Evolutionary conservation across 2,113 vertebrate species (phyloP).

Genomic region (Pogonocichla stellata): DNA sequence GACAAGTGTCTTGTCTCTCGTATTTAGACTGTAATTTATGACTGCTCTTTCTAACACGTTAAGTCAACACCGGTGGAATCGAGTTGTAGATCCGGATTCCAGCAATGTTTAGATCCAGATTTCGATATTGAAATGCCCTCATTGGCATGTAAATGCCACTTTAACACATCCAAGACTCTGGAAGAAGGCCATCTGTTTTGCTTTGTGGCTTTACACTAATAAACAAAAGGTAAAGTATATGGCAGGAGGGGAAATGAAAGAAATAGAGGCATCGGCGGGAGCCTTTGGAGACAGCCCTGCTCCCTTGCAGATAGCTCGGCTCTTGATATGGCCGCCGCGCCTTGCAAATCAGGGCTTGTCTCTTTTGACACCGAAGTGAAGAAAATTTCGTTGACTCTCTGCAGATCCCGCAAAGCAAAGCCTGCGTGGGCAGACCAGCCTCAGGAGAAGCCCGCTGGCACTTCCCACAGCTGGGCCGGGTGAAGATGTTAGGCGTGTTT

Average conservation of each 20-base stretch:
- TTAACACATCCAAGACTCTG: conserved; percentile 78
- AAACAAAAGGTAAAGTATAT: conserved; percentile 80
- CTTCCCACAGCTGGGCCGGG: neutral
- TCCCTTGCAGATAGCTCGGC: conserved; percentile 14
- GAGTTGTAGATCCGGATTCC: conserved; percentile 63
- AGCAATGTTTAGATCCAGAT: conserved; percentile 52
- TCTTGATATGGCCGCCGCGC: conserved; percentile 76
- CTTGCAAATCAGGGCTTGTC: conserved; percentile 45
- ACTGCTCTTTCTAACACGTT: conserved; percentile 15
- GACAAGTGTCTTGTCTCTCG: conserved; percentile 13
- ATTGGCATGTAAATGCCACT: conserved; percentile 77
- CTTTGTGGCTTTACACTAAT: conserved; percentile 76
- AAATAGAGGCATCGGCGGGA: conserved; percentile 49
- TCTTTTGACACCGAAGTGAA: conserved; percentile 57
- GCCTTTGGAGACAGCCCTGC: conserved; percentile 52
- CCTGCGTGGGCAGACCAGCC: neutral
- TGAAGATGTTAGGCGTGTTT: neutral
- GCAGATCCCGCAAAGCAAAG: neutral
- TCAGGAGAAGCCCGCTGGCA: neutral
- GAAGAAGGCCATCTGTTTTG: conserved; percentile 79
- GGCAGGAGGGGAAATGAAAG: conserved; percentile 69
- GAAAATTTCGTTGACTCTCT: conserved; percentile 31
- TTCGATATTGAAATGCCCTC: conserved; percentile 74
- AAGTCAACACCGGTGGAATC: conserved; percentile 51
- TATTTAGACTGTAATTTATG: conserved; percentile 64